phyloP scores from a whole-genome alignment of 2,888 invertebrate genomes.

The Diarsia brunnea region DNA sequence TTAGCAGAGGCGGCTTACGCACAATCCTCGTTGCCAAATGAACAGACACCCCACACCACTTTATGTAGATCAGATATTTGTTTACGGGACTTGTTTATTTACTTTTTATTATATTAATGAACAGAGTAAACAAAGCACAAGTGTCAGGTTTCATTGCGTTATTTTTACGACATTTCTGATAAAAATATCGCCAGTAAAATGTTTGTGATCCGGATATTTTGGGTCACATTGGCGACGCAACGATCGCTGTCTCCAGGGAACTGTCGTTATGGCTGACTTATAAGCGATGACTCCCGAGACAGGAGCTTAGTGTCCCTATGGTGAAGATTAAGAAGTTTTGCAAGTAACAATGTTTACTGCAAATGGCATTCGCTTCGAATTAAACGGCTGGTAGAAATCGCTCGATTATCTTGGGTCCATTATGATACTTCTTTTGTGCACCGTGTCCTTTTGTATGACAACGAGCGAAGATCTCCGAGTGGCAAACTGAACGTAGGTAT shows the following conservation, averaged over 20 bases:
- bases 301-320: conserved; percentile 12
- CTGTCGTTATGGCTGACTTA: conserved; percentile 23
- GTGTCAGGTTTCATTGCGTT: conserved; percentile 59
- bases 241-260: conserved; percentile 12
- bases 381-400: not conserved
- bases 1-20: conserved; percentile 51
- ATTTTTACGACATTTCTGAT: conserved; percentile 57
- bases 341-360: not conserved
- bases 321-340: conserved; percentile 21
- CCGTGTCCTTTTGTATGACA: not conserved
- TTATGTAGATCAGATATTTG: conserved; percentile 67
- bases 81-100: conserved; percentile 62
- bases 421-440: not conserved
- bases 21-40: conserved; percentile 45
- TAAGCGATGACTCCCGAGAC: conserved; percentile 12
- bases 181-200: conserved; percentile 39
- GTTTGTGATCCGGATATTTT: conserved; percentile 29
- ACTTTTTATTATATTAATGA: conserved; percentile 51
- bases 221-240: conserved; percentile 16
- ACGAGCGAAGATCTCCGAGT: not conserved
- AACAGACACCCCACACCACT: conserved; percentile 39
- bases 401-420: conserved; percentile 2
- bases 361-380: conserved; percentile 1
- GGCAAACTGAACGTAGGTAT: conserved; percentile 12
- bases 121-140: conserved; percentile 47